Conservation (phyloP, 2,888 invertebrate species). For the Octonoba sinensis region DNA sequence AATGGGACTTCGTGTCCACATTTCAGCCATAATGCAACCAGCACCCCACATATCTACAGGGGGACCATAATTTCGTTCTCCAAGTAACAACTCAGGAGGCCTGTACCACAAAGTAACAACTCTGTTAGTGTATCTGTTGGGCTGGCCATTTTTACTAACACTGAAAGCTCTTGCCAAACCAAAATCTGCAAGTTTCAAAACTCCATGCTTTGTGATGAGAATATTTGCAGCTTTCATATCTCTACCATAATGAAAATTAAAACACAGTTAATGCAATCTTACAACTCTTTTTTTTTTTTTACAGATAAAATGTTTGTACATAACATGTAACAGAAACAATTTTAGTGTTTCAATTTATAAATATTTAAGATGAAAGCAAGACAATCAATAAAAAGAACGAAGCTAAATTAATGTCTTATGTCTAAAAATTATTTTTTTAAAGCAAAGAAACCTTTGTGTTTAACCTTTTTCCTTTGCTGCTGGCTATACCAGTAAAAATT, state of each 20-base stretch:
- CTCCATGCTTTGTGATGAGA: constrained; percentile 93
- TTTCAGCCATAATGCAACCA: constrained; percentile 99
- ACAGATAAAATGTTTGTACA: not conserved
- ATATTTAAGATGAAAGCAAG: not conserved
- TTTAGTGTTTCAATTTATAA: not conserved
- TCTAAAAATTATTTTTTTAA: too few relatives aligned
- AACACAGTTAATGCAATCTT: not conserved
- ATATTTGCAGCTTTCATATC: constrained; percentile 99
- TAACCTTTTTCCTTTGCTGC: too few relatives aligned
- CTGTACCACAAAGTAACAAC: constrained; percentile 77
- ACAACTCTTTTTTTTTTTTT: not conserved
- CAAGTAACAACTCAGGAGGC: constrained; percentile 86
- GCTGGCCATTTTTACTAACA: constrained; percentile 85
- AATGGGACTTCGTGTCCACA: constrained; percentile 86
- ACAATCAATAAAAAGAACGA: not conserved
- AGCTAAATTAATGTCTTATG: too few relatives aligned
- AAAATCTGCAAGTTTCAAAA: constrained; percentile 96
- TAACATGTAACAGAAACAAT: not conserved
- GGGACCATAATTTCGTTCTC: constrained; percentile 93
- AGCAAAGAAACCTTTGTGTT: too few relatives aligned
- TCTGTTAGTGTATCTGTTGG: constrained; percentile 93
- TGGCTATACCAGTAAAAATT: too few relatives aligned
- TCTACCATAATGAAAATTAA: constrained; percentile 77
- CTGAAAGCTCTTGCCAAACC: constrained; percentile 96
- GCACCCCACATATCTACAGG: constrained; percentile 93